Percentiles rank a stretch among this genome's conserved stretches.
These are phyloP conservation scores for Myopa testacea DNA, from an alignment of 2,888 invertebrate species.

Conservation along the genomic window DNA sequence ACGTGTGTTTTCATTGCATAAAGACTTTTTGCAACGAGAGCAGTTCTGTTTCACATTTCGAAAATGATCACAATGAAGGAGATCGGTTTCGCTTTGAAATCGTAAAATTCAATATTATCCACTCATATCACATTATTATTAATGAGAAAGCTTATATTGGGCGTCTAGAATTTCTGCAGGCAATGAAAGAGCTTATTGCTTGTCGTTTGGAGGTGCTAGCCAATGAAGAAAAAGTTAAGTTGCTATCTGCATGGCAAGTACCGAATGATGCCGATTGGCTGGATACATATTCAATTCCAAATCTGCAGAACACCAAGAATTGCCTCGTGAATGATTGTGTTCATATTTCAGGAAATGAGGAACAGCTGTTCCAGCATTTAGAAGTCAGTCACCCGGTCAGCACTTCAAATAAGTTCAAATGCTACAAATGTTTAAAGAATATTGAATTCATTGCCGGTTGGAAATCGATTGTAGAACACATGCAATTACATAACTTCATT, in stretches of 20 bases:
- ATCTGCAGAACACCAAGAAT: constrained; percentile 26
- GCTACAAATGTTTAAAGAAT: constrained; percentile 43
- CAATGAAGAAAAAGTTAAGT: constrained; percentile 24
- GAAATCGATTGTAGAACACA: constrained; percentile 44
- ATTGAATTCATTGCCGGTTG: constrained; percentile 38
- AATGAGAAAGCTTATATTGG: constrained; percentile 22
- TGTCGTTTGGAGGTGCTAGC: constrained; percentile 43
- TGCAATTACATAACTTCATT: constrained; percentile 43
- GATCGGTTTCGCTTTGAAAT: constrained; percentile 41
- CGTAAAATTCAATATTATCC: constrained; percentile 43
- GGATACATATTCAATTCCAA: constrained; percentile 43
- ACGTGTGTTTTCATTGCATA: constrained; percentile 48
- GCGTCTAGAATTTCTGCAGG: constrained; percentile 42
- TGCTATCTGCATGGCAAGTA: constrained; percentile 45
- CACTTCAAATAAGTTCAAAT: constrained; percentile 41
- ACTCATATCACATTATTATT: constrained; percentile 46
- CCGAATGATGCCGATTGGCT: constrained; percentile 40
- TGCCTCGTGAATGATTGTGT: constrained; percentile 43
- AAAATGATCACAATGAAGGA: constrained; percentile 27
- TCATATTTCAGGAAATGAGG: constrained; percentile 40
- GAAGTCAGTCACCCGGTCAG: constrained; percentile 26
- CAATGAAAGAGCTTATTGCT: constrained; percentile 38
- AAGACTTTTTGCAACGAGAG: constrained; percentile 39
- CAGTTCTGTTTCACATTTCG: constrained; percentile 38
- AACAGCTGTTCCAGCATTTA: constrained; percentile 42